Conservation (phyloP, 2,113 vertebrate species). For the Oxyura jamaicensis region DNA sequence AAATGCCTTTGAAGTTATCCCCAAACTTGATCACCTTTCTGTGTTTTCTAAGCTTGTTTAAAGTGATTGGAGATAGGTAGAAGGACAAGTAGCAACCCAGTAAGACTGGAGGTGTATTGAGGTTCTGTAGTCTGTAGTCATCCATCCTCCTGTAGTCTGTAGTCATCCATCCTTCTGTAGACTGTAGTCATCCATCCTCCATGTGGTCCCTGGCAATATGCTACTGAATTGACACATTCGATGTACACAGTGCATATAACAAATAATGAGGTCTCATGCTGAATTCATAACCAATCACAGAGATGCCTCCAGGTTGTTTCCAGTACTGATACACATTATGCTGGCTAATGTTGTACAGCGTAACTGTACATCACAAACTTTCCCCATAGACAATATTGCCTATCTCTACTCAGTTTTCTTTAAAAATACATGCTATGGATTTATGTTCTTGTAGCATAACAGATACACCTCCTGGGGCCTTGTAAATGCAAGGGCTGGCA, state of each 20-base stretch:
- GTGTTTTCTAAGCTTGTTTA: neutral
- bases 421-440: neutral
- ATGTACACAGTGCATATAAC: neutral
- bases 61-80: neutral
- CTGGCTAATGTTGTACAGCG: neutral
- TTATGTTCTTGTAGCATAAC: neutral
- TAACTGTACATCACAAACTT: neutral
- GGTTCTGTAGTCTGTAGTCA: neutral
- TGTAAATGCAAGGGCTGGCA: neutral
- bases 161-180: neutral
- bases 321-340: neutral
- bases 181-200: neutral
- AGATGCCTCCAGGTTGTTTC: constrained; percentile 31
- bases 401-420: neutral
- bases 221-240: constrained; percentile 6
- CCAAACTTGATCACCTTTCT: neutral
- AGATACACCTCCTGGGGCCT: neutral
- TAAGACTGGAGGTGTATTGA: neutral
- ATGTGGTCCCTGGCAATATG: neutral
- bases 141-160: neutral
- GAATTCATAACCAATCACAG: neutral
- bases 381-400: neutral
- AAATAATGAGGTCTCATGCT: neutral
- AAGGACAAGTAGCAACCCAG: neutral
- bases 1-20: neutral